Evolutionary conservation across 1,140 invertebrate species (phyloP).

Genomic region (Eriosoma lanigerum): DNA sequence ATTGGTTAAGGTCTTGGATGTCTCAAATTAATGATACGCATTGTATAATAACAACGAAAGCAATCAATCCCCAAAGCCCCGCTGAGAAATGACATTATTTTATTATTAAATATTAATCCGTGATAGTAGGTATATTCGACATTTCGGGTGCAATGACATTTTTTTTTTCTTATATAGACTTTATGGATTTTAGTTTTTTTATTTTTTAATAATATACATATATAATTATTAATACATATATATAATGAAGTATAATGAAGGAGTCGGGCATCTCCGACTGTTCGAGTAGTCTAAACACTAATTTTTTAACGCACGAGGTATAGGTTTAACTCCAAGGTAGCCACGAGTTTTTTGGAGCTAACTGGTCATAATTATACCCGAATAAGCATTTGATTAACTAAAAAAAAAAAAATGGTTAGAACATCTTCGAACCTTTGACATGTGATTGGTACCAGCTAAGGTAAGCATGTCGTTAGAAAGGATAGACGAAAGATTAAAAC

Average conservation of each 20-base stretch:
- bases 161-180: neutral
- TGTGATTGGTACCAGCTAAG: too few relatives aligned
- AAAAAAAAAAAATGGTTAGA: too few relatives aligned
- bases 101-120: neutral
- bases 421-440: too few relatives aligned
- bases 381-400: too few relatives aligned
- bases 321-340: too few relatives aligned
- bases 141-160: constrained; percentile 12
- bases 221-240: neutral
- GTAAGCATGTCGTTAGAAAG: too few relatives aligned
- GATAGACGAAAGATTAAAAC: too few relatives aligned
- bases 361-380: too few relatives aligned
- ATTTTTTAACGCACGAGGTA: too few relatives aligned
- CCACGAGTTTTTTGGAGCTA: too few relatives aligned
- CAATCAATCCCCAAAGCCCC: constrained; percentile 35
- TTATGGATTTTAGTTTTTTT: neutral
- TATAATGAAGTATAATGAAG: constrained; percentile 4
- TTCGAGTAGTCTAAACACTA: too few relatives aligned
- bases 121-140: neutral
- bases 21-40: constrained; percentile 30
- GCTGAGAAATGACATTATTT: constrained; percentile 39
- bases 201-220: neutral
- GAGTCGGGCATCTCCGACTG: too few relatives aligned
- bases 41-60: constrained; percentile 37
- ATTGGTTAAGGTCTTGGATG: constrained; percentile 35